Percentiles rank a stretch among this genome's conserved stretches.
Conservation (phyloP, 2,113 vertebrate species). For the Murina feae region DNA sequence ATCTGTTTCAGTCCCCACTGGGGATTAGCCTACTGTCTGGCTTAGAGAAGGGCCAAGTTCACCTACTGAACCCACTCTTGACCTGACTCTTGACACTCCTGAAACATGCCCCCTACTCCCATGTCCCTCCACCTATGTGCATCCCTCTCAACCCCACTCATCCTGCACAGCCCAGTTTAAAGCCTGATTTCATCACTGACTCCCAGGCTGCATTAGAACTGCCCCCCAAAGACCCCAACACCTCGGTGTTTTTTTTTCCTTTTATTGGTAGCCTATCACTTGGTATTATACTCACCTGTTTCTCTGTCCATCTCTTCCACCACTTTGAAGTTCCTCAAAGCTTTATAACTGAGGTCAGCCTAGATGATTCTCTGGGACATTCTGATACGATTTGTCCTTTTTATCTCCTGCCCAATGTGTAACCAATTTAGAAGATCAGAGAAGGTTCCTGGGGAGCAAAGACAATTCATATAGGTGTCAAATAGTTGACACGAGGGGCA, state of each 20-base stretch:
- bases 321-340: background rate
- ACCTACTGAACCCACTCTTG: background rate
- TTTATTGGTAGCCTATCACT: background rate
- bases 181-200: background rate
- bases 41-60: rapidly evolving
- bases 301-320: background rate
- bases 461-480: too few species aligned
- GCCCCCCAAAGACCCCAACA: too few species aligned
- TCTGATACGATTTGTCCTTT: background rate
- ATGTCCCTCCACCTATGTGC: background rate
- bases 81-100: background rate
- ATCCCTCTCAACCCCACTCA: background rate
- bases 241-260: background rate
- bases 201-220: background rate
- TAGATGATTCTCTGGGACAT: background rate
- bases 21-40: background rate
- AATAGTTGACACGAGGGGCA: too few species aligned
- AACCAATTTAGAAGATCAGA: background rate
- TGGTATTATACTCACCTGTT: background rate
- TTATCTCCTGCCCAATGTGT: background rate
- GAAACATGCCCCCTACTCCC: background rate
- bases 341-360: background rate
- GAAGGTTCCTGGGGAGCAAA: background rate
- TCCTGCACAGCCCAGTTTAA: background rate
- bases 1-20: background rate